These are phyloP conservation scores for Halocaridina rubra DNA, from an alignment of 2,888 invertebrate species.

Conservation along the genomic window DNA sequence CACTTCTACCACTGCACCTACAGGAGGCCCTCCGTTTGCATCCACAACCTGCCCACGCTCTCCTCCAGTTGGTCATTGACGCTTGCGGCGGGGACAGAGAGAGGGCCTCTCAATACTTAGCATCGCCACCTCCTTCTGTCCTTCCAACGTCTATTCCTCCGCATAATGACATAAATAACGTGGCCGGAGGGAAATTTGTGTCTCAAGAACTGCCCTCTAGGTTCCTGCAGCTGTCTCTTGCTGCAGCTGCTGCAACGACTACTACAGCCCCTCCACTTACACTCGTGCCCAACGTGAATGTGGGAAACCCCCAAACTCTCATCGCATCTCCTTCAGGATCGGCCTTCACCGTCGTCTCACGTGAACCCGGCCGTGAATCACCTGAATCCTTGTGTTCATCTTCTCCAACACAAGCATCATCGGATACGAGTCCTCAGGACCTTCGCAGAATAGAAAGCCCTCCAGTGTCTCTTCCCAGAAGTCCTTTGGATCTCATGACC, in stretches of 20 bases:
- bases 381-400: conserved; percentile 30
- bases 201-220: conserved; percentile 50
- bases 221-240: conserved; percentile 54
- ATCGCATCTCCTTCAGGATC: conserved; percentile 12
- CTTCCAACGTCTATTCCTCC: neutral
- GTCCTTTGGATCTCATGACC: neutral
- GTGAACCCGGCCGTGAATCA: conserved; percentile 25
- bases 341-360: conserved; percentile 22
- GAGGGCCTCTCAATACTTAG: conserved; percentile 20
- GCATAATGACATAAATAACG: neutral
- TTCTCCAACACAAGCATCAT: conserved; percentile 19
- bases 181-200: neutral
- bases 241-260: conserved; percentile 64
- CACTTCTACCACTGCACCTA: conserved; percentile 31
- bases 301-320: neutral
- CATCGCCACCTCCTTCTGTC: neutral
- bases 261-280: conserved; percentile 27
- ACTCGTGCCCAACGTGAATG: neutral
- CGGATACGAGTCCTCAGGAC: conserved; percentile 20
- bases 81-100: conserved; percentile 48
- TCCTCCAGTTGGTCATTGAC: conserved; percentile 32
- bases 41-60: conserved; percentile 23
- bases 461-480: neutral
- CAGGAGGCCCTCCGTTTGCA: conserved; percentile 38
- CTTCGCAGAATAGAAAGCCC: neutral